phyloP scores from a whole-genome alignment of 2,113 vertebrate species.

The Zingel zingel region DNA sequence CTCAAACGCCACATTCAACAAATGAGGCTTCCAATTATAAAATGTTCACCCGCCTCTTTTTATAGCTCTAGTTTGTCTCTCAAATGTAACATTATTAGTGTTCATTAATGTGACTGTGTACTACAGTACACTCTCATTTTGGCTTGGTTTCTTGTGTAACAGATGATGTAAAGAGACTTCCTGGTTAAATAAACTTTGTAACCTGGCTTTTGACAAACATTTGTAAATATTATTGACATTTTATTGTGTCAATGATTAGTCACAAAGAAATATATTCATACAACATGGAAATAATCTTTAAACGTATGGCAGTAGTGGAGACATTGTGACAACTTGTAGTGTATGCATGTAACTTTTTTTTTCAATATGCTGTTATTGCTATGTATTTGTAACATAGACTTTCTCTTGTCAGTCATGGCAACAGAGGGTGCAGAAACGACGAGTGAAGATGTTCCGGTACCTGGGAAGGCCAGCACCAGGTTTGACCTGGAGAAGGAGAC shows the following conservation, averaged over 20 bases:
- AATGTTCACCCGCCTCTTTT: background rate
- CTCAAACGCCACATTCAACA: background rate
- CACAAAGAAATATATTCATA: background rate
- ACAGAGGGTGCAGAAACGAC: conserved; percentile 80
- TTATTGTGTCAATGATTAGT: background rate
- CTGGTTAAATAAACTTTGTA: background rate
- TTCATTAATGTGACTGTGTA: background rate
- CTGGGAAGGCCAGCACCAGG: conserved; percentile 82
- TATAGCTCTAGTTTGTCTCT: background rate
- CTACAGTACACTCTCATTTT: background rate
- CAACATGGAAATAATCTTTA: background rate
- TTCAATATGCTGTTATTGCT: background rate
- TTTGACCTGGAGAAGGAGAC: conserved; percentile 97
- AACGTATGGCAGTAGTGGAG: background rate
- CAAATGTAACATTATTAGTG: background rate
- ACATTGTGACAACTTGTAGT: background rate
- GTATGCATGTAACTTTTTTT: background rate
- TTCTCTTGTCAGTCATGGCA: conserved; percentile 74
- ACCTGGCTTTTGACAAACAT: background rate
- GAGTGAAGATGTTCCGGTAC: conserved; percentile 81
- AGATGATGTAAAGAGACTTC: background rate
- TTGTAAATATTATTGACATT: background rate
- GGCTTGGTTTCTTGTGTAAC: background rate
- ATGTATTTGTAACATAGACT: background rate
- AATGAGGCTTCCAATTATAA: background rate